Conservation (phyloP, 1,140 invertebrate genomes). For the Andricus grossulariae region DNA sequence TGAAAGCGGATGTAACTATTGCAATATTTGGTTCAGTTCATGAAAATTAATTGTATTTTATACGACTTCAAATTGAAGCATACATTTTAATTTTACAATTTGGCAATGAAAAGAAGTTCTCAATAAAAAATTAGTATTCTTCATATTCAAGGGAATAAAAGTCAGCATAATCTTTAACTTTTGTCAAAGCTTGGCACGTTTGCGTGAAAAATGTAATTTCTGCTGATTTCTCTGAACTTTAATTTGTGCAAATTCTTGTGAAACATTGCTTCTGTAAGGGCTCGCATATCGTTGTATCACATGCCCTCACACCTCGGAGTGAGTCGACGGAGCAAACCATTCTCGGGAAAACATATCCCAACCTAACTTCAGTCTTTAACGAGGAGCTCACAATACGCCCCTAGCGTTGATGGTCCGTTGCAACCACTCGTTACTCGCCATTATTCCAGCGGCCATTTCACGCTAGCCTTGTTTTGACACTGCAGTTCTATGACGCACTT, state of each 20-base stretch:
- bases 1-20: too few relatives aligned
- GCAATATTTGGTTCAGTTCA: too few relatives aligned
- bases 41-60: too few relatives aligned
- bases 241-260: conserved; percentile 22
- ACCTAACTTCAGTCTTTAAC: conserved; percentile 60
- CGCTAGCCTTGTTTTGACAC: too few relatives aligned
- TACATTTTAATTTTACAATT: too few relatives aligned
- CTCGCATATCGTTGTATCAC: conserved; percentile 46
- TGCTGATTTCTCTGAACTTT: background rate
- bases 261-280: conserved; percentile 3
- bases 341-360: conserved; percentile 39
- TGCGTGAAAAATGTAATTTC: background rate
- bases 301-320: conserved; percentile 43
- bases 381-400: conserved; percentile 57
- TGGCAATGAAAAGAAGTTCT: too few relatives aligned
- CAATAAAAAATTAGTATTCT: too few relatives aligned
- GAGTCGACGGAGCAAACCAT: conserved; percentile 39
- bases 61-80: too few relatives aligned
- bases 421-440: conserved; percentile 56
- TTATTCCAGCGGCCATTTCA: conserved; percentile 52
- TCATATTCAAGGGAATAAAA: too few relatives aligned
- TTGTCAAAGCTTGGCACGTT: background rate
- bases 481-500: too few relatives aligned
- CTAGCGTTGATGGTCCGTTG: conserved; percentile 58
- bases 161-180: too few relatives aligned